Conservation (phyloP, 2,113 vertebrate genomes). For the Gymnorhina tibicen region DNA sequence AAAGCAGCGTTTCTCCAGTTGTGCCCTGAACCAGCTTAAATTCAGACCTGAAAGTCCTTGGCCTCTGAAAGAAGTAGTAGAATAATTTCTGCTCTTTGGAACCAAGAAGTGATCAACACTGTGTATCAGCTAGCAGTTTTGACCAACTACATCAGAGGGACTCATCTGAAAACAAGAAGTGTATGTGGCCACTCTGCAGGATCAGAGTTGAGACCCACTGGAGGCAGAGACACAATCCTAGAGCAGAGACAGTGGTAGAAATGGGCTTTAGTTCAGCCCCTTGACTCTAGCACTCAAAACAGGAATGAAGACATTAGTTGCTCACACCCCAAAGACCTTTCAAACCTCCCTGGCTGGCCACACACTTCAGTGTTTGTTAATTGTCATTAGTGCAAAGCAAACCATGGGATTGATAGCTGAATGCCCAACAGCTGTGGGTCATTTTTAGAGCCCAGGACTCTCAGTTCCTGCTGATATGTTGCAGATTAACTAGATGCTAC, state of each 20-base stretch:
- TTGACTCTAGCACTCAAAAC: neutral
- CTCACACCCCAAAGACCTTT: neutral
- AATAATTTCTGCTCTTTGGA: neutral
- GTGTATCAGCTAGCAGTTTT: neutral
- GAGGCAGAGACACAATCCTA: neutral
- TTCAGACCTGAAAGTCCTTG: neutral
- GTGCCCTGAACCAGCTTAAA: neutral
- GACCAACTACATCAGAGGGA: neutral
- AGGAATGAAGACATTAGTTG: neutral
- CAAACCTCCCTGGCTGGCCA: neutral
- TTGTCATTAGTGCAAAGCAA: neutral
- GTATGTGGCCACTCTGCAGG: neutral
- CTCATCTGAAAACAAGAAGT: neutral
- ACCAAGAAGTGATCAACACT: neutral
- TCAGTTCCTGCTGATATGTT: neutral
- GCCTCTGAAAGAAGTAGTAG: neutral
- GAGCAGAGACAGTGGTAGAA: neutral
- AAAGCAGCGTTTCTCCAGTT: neutral
- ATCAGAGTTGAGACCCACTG: neutral
- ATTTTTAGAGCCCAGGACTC: neutral
- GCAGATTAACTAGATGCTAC: neutral
- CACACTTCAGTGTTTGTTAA: neutral
- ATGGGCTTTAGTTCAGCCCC: rapidly evolving
- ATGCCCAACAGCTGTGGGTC: neutral
- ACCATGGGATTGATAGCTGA: neutral